These are phyloP conservation scores for Nymphalis polychloros DNA, from an alignment of 2,888 invertebrate species.

Conservation along the genomic window DNA sequence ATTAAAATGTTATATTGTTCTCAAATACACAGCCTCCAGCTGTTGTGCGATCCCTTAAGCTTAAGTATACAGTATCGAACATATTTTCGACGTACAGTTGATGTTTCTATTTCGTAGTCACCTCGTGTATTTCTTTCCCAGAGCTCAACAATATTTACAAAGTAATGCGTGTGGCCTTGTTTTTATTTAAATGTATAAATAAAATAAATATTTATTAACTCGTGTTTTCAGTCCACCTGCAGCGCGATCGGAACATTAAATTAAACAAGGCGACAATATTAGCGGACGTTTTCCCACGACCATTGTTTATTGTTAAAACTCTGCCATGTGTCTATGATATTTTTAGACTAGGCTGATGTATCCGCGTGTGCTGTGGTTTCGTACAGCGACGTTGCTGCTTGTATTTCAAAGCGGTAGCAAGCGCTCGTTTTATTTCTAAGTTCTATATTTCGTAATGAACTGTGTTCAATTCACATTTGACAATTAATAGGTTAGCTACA, in stretches of 20 bases:
- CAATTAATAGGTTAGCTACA: no score
- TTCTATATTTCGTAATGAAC: no score
- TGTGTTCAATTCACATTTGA: no score
- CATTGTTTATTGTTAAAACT: not conserved
- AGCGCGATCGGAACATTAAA: not conserved
- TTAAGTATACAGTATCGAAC: not conserved
- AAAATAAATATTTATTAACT: conserved; percentile 17
- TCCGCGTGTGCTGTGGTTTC: not conserved
- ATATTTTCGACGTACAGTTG: not conserved
- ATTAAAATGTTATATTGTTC: no score
- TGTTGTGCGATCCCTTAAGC: not conserved
- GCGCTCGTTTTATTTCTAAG: no score
- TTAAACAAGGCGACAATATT: conserved; percentile 4
- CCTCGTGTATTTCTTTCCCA: conserved; percentile 29
- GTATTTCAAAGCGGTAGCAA: no score
- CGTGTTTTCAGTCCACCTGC: conserved; percentile 2
- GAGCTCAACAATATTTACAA: conserved; percentile 26
- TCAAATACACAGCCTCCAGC: no score
- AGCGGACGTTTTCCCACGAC: conserved; percentile 16
- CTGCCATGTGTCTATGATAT: conserved; percentile 11
- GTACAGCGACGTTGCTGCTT: no score
- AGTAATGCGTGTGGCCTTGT: conserved; percentile 28
- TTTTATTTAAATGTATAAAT: conserved; percentile 32
- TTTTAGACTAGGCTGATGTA: not conserved
- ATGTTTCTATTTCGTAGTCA: conserved; percentile 23